These are phyloP conservation scores for Mastomys natalensis DNA, from an alignment of 2,113 vertebrate species.

Conservation along the genomic window DNA sequence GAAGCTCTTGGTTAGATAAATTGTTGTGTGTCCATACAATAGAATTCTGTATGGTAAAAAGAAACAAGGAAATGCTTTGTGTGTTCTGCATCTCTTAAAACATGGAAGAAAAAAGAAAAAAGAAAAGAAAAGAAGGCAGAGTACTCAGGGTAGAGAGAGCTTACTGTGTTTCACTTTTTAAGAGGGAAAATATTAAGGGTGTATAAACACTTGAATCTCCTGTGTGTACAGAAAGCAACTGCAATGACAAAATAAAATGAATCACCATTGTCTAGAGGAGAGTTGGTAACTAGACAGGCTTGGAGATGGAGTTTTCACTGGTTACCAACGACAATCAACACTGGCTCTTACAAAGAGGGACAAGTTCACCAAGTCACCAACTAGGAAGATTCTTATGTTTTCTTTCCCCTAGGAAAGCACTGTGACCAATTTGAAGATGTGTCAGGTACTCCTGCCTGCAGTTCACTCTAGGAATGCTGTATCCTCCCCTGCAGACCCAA, in stretches of 20 bases:
- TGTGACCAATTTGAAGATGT: background rate
- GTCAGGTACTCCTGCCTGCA: background rate
- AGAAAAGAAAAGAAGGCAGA: too few species aligned
- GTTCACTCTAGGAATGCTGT: background rate
- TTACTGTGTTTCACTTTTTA: background rate
- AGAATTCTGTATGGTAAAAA: background rate
- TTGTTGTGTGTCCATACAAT: background rate
- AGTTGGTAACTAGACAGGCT: background rate
- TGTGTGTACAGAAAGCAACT: background rate
- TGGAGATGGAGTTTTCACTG: background rate
- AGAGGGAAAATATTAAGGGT: background rate
- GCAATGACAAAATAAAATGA: background rate
- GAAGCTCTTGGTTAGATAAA: conserved; percentile 26
- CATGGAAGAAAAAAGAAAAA: background rate
- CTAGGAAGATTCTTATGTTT: background rate
- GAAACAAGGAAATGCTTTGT: conserved; percentile 22
- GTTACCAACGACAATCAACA: background rate
- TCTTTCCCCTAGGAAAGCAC: background rate
- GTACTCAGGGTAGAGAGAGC: background rate
- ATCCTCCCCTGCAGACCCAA: background rate
- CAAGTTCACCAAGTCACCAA: background rate
- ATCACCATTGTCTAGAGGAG: background rate
- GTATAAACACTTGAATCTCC: background rate
- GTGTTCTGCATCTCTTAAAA: background rate
- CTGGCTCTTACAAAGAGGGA: background rate